Base-by-base conservation (phyloP, 2,888 invertebrate species). In the Macaria notata region DNA sequence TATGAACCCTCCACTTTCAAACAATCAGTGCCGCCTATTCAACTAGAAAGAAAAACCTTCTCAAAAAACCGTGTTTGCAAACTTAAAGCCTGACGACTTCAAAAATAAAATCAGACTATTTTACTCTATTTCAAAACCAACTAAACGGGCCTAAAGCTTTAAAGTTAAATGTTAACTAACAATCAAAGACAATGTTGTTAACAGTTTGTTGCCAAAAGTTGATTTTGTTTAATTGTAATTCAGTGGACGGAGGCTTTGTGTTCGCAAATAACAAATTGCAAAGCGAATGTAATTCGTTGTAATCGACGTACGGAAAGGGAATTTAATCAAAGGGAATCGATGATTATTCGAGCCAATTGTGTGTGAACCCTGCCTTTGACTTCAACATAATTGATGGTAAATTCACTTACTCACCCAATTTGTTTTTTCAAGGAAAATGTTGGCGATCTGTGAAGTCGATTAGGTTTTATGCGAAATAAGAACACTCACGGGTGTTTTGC, bases 321-420 rank as follows among this genome's bases (percentile, higher is more conserved):
- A 78, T 82, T 80, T 79, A 79, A 80, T 83, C 80, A 84, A 84
- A 84, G 78, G 71, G 81, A 81, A 81, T 79, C 81, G 61, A 60
- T 63, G 61, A 67, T 67, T 76, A 72, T 66, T 62, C 52, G 54
- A 63, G 57, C 64, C 69, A 68, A 70, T 69, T 64, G 66, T 59
- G 64, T 66, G 63, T 58, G 47, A 63, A 59, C 56, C 56, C 29
- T 49, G 63, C 43, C 43, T 62, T 56, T 66, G 58, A 46, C 58
- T 63, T 46, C 19, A 52, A 56, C 54, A 63, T 65, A 54, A 60
- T 60, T 63, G 54, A 60, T 55, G 31, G 50, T 42, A 51, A 48
- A 33, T 54, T 54, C 39, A 50, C 43, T 50, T 46, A 29, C 36
- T 41, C 38, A 36, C 33, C 7, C 5, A 36, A 44, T 36, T 38